Conservation (phyloP, 2,888 invertebrate genomes). For the Strigamia maritima region DNA sequence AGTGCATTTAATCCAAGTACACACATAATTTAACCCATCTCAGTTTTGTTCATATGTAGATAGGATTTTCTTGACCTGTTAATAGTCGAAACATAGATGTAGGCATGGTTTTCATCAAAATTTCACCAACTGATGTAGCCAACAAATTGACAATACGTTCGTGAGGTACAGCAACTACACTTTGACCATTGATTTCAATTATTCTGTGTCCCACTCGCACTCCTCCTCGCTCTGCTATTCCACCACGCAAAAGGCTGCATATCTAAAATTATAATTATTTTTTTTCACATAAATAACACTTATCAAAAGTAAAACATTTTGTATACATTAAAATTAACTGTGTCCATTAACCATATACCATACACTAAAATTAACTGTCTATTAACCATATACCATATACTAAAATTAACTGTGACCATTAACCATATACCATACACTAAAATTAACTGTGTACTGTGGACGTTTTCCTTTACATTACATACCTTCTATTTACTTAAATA, state of each 20-base stretch:
- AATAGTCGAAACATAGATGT: constrained; percentile 98
- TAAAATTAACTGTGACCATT: too few species aligned
- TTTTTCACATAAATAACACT: too few species aligned
- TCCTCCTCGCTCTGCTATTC: constrained; percentile 97
- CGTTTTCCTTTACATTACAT: too few species aligned
- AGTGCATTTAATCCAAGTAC: not conserved
- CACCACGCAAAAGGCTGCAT: constrained; percentile 94
- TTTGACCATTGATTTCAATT: constrained; percentile 99
- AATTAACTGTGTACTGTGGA: too few species aligned
- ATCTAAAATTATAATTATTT: constrained; percentile 72
- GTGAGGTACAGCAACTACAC: constrained; percentile 98
- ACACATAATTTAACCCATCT: not conserved
- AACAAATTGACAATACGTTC: constrained; percentile 98
- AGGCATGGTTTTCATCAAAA: constrained; percentile 99
- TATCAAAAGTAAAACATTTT: too few species aligned
- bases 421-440: too few species aligned
- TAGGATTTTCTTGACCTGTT: constrained; percentile 98
- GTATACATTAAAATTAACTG: too few species aligned
- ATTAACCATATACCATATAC: too few species aligned
- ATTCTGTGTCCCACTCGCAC: constrained; percentile 98
- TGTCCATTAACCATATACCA: too few species aligned
- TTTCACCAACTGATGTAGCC: constrained; percentile 99
- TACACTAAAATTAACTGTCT: too few species aligned
- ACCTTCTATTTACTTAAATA: too few species aligned
- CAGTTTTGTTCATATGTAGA: constrained; percentile 74